These are phyloP conservation scores for Cuniculus paca DNA, from an alignment of 2,797 vertebrate species.

Conservation along the genomic window DNA sequence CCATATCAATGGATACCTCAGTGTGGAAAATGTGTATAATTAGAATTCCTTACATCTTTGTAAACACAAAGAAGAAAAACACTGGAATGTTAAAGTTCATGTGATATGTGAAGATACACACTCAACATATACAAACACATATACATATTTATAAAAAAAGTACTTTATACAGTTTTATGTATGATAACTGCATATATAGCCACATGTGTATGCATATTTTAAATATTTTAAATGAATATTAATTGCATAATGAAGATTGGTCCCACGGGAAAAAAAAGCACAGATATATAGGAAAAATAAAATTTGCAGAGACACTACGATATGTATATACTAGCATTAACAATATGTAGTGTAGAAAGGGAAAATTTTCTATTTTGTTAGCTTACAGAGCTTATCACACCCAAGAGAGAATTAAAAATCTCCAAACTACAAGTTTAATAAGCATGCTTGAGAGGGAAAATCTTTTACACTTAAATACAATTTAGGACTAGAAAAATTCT, in stretches of 20 bases:
- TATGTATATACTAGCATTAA: constrained; percentile 46
- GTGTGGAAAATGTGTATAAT: neutral
- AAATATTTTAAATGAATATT: neutral
- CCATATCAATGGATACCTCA: neutral
- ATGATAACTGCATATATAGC: neutral
- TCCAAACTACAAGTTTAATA: constrained; percentile 60
- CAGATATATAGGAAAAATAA: constrained; percentile 59
- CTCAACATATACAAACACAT: neutral
- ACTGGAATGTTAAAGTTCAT: neutral
- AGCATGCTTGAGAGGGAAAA: constrained; percentile 16
- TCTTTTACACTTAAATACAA: constrained; percentile 66
- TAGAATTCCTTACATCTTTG: neutral
- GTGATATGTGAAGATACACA: neutral
- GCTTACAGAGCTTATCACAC: constrained; percentile 24
- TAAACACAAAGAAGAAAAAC: neutral
- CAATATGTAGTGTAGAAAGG: constrained; percentile 1
- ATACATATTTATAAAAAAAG: neutral
- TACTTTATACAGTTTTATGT: neutral
- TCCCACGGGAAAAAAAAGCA: constrained; percentile 45
- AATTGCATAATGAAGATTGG: neutral
- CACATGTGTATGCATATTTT: neutral
- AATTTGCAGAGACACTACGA: neutral
- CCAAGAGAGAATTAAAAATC: constrained; percentile 59
- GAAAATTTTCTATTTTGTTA: constrained; percentile 58
- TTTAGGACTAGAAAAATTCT: neutral